Evolutionary conservation across 1,140 invertebrate species (phyloP), one percentile per base, ranked within the genome.

Genomic region (Cotesia typhae): DNA sequence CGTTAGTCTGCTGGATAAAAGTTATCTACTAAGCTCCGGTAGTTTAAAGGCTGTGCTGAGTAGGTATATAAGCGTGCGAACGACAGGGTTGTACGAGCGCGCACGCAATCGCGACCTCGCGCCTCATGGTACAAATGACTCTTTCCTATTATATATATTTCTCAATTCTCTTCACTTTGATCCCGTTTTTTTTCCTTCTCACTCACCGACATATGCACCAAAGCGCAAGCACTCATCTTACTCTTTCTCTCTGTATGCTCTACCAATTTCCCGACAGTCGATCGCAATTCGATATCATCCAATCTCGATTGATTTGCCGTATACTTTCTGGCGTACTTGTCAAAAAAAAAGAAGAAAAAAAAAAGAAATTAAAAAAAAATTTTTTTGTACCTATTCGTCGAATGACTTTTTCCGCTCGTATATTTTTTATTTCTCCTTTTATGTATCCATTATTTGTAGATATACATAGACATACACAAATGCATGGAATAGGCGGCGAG

Each of bases 91-190:
- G 80, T 78, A 78, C 75, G 76, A 77, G 72, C 77, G 81, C 75
- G 82, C 84, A 85, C 83, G 84, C 84, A 84, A 86, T 73, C 82
- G 71, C 74, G 81, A 84, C 78, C 81, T 83, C 82, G 83, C 83
- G 74, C 82, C 83, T 81, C 81, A 74, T 85, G 83, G 83, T 84
- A 85, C 83, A 85, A 84, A 85, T 83, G 80, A 85, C 77, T 81
- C 76, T 78, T 77, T 77, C 79, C 76, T 78, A 6, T 47, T 47
- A 47, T 47, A 47, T 47, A 47, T 47, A 78, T 79, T 80, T 73
- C 79, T 73, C 75, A 53, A 79, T 78, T 78, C 70, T 77, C 75
- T 64, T 57, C 51, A 60, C 17, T 59, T 64, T 47, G 41, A 47
- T 67, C 57, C 37, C 72, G 37, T 61, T 65, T 67, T 57, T 52